A percentile compares a stretch with the other conserved stretches of the same genome.
Conservation (phyloP, 64 coral and sea anemone genomes). For the Dendrophyllia cribrosa region DNA sequence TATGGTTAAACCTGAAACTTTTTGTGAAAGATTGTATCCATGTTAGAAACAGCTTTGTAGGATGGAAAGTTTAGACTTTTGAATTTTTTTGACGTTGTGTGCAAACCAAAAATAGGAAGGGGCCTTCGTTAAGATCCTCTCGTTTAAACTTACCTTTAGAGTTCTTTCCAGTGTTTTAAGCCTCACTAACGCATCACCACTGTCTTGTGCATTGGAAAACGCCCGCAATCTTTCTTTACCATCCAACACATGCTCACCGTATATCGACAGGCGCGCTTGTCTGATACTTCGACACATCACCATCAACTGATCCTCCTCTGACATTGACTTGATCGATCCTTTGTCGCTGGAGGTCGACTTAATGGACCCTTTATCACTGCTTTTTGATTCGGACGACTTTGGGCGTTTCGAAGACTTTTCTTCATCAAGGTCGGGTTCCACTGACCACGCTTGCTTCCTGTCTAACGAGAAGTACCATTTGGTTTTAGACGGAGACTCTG, state of each 20-base stretch:
- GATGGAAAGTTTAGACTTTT: too few relatives aligned
- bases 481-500: constrained; percentile 20
- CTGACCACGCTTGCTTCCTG: constrained; percentile 20
- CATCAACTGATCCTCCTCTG: constrained; percentile 44
- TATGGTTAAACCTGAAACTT: too few relatives aligned
- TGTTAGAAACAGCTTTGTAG: too few relatives aligned
- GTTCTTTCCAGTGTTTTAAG: constrained; percentile 42
- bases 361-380: neutral
- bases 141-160: constrained; percentile 33
- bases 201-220: constrained; percentile 4
- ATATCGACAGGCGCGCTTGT: constrained; percentile 52
- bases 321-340: neutral
- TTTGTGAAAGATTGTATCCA: too few relatives aligned
- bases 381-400: neutral
- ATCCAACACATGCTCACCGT: constrained; percentile 31
- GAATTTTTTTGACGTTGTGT: too few relatives aligned
- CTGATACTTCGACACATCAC: constrained; percentile 34
- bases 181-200: neutral
- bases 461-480: constrained; percentile 34
- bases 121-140: neutral
- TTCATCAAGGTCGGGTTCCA: neutral
- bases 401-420: neutral
- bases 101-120: too few relatives aligned
- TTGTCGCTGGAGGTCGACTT: constrained; percentile 8
- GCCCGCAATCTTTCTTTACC: constrained; percentile 11